These are phyloP conservation scores for Tetropium fuscum DNA, from an alignment of 2,888 invertebrate genomes.

Conservation along the genomic window DNA sequence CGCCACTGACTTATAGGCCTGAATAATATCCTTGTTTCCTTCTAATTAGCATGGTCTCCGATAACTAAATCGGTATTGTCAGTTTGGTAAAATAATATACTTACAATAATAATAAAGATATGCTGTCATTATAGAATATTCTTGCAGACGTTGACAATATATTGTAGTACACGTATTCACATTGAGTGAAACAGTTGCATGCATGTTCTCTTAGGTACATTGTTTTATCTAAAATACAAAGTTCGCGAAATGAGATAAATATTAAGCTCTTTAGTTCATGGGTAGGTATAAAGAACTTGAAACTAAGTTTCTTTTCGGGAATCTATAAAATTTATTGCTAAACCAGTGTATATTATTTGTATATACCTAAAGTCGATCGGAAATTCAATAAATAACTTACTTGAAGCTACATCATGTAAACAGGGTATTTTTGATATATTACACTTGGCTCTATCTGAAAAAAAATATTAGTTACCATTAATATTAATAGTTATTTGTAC, in stretches of 20 bases:
- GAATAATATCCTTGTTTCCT: too few species aligned
- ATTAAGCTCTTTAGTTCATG: too few species aligned
- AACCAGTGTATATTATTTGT: too few species aligned
- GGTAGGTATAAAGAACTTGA: too few species aligned
- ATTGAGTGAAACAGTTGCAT: conserved; percentile 56
- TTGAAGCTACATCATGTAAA: conserved; percentile 41
- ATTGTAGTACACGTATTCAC: conserved; percentile 56
- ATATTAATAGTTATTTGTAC: not conserved
- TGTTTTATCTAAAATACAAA: not conserved
- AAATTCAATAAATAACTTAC: too few species aligned
- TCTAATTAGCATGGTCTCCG: too few species aligned
- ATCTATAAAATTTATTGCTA: too few species aligned
- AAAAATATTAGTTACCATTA: conserved; percentile 29
- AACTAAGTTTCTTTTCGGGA: too few species aligned
- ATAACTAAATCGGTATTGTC: too few species aligned
- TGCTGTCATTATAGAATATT: conserved; percentile 32
- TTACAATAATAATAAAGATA: conserved; percentile 31
- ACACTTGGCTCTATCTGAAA: conserved; percentile 53
- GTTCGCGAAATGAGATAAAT: too few species aligned
- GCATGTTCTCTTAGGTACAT: not conserved
- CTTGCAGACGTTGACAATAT: conserved; percentile 43
- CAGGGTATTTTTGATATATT: conserved; percentile 58
- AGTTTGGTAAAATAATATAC: conserved; percentile 8
- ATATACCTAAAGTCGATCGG: too few species aligned
- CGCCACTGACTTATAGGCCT: too few species aligned